Base-by-base conservation (phyloP, 2,113 vertebrate species). In the Sceloporus undulatus region DNA sequence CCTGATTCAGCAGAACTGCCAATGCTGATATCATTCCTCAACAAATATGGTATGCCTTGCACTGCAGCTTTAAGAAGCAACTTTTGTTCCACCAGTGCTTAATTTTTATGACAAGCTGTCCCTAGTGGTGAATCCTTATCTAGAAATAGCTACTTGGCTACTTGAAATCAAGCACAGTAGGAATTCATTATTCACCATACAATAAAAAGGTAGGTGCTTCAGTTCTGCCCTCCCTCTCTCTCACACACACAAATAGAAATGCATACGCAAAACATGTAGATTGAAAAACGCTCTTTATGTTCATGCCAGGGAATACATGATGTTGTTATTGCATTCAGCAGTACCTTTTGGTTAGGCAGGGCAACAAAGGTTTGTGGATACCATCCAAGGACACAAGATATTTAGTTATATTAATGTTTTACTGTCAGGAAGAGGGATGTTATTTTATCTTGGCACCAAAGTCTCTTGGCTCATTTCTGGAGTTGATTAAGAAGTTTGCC, bases 1-100 rank as follows among this genome's bases (percentile, higher is more conserved):
- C 81, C 85, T 88, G 80, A 89, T 88, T 90, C 92, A 92, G 88
- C 90, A 87, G 77, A 29, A 87, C 13, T 54, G 8, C 52, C 82
- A 21, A 78, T 34, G 23, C 4, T 78, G 71, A 38, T 56, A 16
- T 34, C 29, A 59, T 80, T 70, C 68, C 79, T 13, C 19, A 5
- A 1, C 84, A 73, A 89, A 62, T 2, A 80, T 54, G 79, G 65
- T 87, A n/a, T 27, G 78, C 14, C 79, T 80, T 19, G 84, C 21
- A 70, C 21, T 19, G 38, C 62, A 77, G 56, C 14, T 1, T 88
- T 40, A 25, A 29, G 87, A 79, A 89, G 3, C 65, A 62, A 21
- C 34, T 68, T 27, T 21, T 5, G 40, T 27, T 81, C 65, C 56
- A 18, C 73, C 13, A 86, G 40, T 25, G 86, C 65, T 19, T 48